Evolutionary conservation across 2,797 vertebrate genomes (phyloP), one percentile per base, ranked within the genome.

Genomic region (Poecilia picta): DNA sequence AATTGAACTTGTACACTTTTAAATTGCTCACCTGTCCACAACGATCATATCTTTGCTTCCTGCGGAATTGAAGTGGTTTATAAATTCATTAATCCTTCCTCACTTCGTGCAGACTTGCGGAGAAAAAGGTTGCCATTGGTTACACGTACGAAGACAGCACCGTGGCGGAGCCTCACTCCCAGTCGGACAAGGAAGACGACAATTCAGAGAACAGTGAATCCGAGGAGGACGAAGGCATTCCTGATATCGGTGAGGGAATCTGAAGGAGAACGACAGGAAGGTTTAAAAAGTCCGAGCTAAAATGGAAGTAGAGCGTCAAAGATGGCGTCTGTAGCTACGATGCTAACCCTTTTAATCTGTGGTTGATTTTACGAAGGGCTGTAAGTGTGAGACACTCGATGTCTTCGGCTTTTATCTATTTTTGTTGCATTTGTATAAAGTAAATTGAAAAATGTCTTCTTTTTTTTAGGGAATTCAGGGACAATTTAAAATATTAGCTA

Each of bases 111-210:
- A 99, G 98, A 93, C 91, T 99, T 59, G 94, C 97, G 0, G 98
- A 99, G 76, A 99, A 99, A 88, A 99, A 98, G 76, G 98, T 97
- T 0, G 96, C 97, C 33, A 99, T 99, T 0, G 98, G 98, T 15
- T 99, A 99, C 91, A 99, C 97, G 0, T 99, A 99, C 0, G 98
- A 99, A 85, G 98, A 99, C 94, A 98, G 98, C 93, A 98, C 97
- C 0, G 97, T 98, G 91, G 93, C 96, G 0, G 97, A 99, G 84
- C 93, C 97, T 0, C 97, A 98, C 0, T 95, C 93, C 15, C 93
- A 88, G 25, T 85, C 94, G 0, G 98, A 99, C 51, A 97, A 98
- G 75, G 94, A 95, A 0, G 96, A 97, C 0, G 97, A 98, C 1
- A 97, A 98, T 53, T 98, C 98, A 0, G 97, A 98, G 0, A 97